Evolutionary conservation across 2,888 invertebrate species (phyloP).

Genomic region (Spatulosminthurus flaviceps): DNA sequence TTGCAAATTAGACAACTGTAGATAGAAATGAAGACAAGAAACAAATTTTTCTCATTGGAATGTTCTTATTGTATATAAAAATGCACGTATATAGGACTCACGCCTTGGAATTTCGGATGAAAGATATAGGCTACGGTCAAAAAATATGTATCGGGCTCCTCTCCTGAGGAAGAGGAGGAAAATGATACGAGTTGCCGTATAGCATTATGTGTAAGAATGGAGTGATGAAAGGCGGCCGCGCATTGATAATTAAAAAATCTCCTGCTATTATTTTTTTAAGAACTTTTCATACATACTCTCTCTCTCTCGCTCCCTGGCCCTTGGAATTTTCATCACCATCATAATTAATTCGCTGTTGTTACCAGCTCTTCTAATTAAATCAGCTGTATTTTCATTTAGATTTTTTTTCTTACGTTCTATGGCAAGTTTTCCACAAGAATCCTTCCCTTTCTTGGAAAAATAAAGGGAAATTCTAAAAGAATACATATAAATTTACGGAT

Average conservation of each 20-base stretch:
- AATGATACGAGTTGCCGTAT: not conserved
- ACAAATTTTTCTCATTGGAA: slow-evolving; percentile 42
- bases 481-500: too few relatives aligned
- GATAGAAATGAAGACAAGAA: slow-evolving; percentile 40
- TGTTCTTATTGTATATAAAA: slow-evolving; percentile 11
- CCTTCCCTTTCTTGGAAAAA: too few relatives aligned
- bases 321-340: slow-evolving; percentile 37
- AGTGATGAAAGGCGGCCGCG: slow-evolving; percentile 44
- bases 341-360: slow-evolving; percentile 46
- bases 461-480: too few relatives aligned
- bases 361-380: slow-evolving; percentile 42
- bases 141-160: too few relatives aligned
- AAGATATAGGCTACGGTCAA: too few relatives aligned
- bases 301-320: not conserved
- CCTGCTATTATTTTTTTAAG: slow-evolving; percentile 47
- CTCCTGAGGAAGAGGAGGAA: slow-evolving; percentile 3
- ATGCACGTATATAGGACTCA: not conserved
- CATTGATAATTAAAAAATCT: slow-evolving; percentile 48
- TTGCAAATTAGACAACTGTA: slow-evolving; percentile 44
- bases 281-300: not conserved
- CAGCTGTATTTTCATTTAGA: slow-evolving; percentile 35
- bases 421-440: too few relatives aligned
- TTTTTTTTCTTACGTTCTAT: too few relatives aligned
- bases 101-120: too few relatives aligned
- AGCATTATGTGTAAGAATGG: not conserved